Evolutionary conservation across 1,140 invertebrate species (phyloP), one percentile per base, ranked within the genome.

Genomic region (Apis cerana): DNA sequence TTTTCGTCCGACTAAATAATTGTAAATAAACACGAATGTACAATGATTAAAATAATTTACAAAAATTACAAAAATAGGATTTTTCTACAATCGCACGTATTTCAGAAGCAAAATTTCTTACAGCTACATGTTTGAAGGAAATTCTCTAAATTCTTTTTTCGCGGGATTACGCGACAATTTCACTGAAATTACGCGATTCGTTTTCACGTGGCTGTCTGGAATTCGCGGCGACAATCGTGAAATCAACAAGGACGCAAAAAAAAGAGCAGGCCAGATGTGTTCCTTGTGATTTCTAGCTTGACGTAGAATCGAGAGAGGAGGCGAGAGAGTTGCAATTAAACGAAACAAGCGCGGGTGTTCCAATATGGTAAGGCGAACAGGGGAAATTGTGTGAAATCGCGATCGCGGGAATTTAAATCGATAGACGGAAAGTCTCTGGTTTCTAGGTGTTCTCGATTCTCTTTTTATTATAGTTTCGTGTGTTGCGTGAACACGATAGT

Each of bases 351-450:
- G 52, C 82, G 82, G 82, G 71, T 75, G 58, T 69, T 52, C 68
- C 48, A 48, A 78, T 74, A 85, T 64, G 80, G 78, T 43, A 52
- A 65, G 62, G 54, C 27, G 19, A 48, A 62, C 61, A 19, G 27
- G 80, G 84, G 80, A 82, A 85, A 85, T 75, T 79, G 75, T 75
- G 84, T 75, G 84, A 83, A 85, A 85, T 56, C 74, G n/a, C 33
- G 61, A 67, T 75, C 52, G 12, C 72, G 52, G n/a, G 43, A n/a
- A 75, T 58, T 50, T 61, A 3, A 68, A 74, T 82, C 56, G 43
- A 65, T 76, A 52, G 75, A 61, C 70, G 75, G 80, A 59, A 83
- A 85, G 77, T 75, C 74, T 48, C 19, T 19, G 62, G 58, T 70
- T 77, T 70, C 74, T 33, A 48, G 61, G 17, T n/a, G 33, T 13